Base-by-base conservation (phyloP, 2,888 invertebrate genomes). In the Arctia plantaginis region DNA sequence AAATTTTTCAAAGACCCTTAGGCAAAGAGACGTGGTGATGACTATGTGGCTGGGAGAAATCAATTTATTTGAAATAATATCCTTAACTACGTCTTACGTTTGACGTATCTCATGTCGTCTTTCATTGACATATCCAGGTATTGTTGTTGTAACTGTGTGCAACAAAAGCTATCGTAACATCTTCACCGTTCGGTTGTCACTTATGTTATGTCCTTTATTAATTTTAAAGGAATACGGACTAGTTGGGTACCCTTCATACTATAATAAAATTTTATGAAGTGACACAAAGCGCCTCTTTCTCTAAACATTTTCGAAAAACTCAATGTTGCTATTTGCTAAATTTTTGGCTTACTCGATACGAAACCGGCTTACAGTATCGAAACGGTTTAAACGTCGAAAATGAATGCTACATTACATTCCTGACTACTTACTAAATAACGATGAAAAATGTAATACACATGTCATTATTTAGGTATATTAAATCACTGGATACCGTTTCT, bases 401-500 rank as follows among this genome's bases (percentile, higher is more conserved):
- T 13, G 13, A n/a, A 55, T 55, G 23, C n/a, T 55, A 55, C 55
- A 59, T 12, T 27, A 13, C 3, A 4, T 59, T 15, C 12, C 4
- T 15, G n/a, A 18, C 15, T 59, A 30, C 12, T 33, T 23, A 10
- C 18, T 15, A 55, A 55, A 69, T n/a, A 39, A 35, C 55, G 18
- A 69, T 39, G n/a, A 15, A 59, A n/a, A 55, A 27, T 15, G 23
- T 55, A 20, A 55, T 8, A 55, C 27, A 69, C 27, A 55, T 69
- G 30, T 20, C 3, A 51, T 20, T 69, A 41, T 41, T 39, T 62
- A 41, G 41, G 12, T 30, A 30, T 20, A 72, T 66, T 41, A 66
- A 71, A 78, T 79, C 75, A 74, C 78, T 79, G 78, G 44, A 59
- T 72, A 35, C 73, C 39, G 73, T 81, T 77, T 77, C 84, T 89